Evolutionary conservation across 2,888 invertebrate species (phyloP), one percentile per base, ranked within the genome.

Genomic region (Brachyopa scutellaris): DNA sequence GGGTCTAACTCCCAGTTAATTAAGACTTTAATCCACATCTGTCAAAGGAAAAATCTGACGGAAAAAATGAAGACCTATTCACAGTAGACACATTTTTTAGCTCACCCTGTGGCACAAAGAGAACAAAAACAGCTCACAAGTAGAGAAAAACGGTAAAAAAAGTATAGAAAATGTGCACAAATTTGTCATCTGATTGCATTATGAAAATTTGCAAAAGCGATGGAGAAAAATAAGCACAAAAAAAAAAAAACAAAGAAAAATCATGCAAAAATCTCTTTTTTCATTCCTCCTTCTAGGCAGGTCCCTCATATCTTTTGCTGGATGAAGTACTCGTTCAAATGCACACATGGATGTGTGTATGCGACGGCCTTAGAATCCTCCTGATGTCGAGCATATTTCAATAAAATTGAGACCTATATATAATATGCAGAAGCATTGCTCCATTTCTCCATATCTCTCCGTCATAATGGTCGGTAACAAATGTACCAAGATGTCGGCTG

Each of bases 161-260:
- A 67, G 64, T 64, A 72, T 13, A 55, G 51, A 51, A 29, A 83
- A 83, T 83, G 78, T 78, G 78, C 66, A 83, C 21, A 83, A 78
- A 83, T 83, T 83, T 83, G 83, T 83, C 83, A 78, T 78, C 72
- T 83, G 83, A 83, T 83, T 83, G 83, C 83, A 83, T 83, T 83
- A 78, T 77, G 83, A 77, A 83, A 83, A 83, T 70, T 82, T 76
- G 70, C 64, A 83, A 72, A 78, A 73, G 62, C 57, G 59, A 78
- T 73, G 72, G 61, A 26, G 40, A 67, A 49, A 70, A 26, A 26
- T 26, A 26, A 62, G 15, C 45, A 55, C 23, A 29, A 45, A 33
- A 55, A 21, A 19, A 26, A 61, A 45, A 51, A 45, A 17, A 7
- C 13, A 47, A 57, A 69, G 15, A 8, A 49, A 49, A 72, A 59